Evolutionary conservation across 2,888 invertebrate genomes (phyloP), one percentile per base, ranked within the genome.

Genomic region (Pseudanteris insignis): DNA sequence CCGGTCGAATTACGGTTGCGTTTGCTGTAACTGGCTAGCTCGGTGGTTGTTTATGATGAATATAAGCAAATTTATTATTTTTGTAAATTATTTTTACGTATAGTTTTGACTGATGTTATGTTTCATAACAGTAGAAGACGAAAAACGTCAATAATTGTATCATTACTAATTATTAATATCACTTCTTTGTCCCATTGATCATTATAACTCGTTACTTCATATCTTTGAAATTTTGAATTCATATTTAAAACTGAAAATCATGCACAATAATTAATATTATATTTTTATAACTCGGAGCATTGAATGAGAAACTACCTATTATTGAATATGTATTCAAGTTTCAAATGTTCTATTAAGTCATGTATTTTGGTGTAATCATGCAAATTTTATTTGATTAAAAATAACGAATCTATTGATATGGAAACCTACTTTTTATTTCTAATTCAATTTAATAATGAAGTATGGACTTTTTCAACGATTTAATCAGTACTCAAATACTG

Each of bases 1-100:
- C 67, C 67, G 65, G 66, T 63, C 44, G 59, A 65, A 65, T 61
- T 37, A 59, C 64, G 70, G 59, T 48, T 63, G 64, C 64, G 61
- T 64, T 38, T 34, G 29, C 40, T 40, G 36, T 59, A 51, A 40
- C 34, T 43, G 46, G 51, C 51, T 46, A 47, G 18, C 47, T 53
- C 34, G 34, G 34, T 46, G 40, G 36, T 51, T 40, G 67, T 65
- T 37, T 57, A 32, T 30, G 40, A 40, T 36, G 41, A 26, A 40
- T 44, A 44, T 58, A 44, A 28, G 38, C 44, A 25, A 41, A 47
- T 38, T 59, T 46, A 47, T 59, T 53, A 44, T 53, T 51, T 59
- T 47, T 58, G 38, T 58, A 50, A 59, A 41, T 38, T 50, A 38
- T 46, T 40, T 53, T 41, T 44, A 47, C 51, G 9, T 30, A 41